Evolutionary conservation across 1,140 invertebrate species (phyloP), one percentile per base, ranked within the genome.

Genomic region (Linepithema humile): DNA sequence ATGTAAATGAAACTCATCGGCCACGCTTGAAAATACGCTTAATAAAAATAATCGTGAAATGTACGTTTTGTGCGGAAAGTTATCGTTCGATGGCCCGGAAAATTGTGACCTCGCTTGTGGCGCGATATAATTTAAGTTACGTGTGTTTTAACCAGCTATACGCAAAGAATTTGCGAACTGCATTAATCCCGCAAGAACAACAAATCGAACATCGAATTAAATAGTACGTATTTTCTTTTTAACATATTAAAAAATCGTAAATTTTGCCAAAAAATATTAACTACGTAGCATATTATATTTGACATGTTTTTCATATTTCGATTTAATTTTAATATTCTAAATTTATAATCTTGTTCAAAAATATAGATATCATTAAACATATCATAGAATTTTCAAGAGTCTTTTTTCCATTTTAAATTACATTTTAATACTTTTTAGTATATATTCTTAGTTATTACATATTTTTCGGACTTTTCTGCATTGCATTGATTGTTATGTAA

Each of bases 21-120:
- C 60, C 53, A 40, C 29, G 43, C 23, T 38, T 20, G 74, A 38
- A 77, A 77, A 77, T 53, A 77, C 32, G 20, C 62, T 65, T 67
- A 32, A 78, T 78, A 78, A 78, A 78, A 78, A 64, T 48, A 45
- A 78, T 78, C 48, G 45, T 15, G 74, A 32, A 38, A 69, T 53
- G 48, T 69, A 20, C 32, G 50, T 26, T 26, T 48, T 23, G 32
- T n/a, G 75, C 35, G 75, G 20, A 43, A 80, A 43, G 64, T 80
- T 70, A 80, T 70, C 64, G 50, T 70, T 38, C 67, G 75, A n/a
- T 70, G 23, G 38, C 23, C 35, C 26, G 35, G 64, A 70, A 70
- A 70, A 80, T 80, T 80, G 64, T 40, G 48, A 40, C 35, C 12
- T 17, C 64, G 35, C 50, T 55, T 55, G 62, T 5, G 35, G 7